Base-by-base conservation (phyloP, 2,113 vertebrate species). In the Tilapia sparmanii region DNA sequence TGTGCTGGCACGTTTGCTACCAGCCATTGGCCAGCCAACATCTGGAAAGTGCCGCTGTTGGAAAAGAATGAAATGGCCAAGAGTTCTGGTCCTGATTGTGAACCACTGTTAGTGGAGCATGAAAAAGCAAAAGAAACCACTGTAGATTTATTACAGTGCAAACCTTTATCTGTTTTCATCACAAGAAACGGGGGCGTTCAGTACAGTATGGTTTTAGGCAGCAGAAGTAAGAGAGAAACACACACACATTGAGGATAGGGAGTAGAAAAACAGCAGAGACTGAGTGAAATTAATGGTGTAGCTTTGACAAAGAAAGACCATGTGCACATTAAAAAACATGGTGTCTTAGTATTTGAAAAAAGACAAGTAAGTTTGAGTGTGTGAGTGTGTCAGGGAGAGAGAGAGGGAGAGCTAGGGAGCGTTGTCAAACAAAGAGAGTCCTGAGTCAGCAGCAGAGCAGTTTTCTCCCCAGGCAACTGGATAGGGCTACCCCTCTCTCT, bases 351-450 rank as follows among this genome's bases (percentile, higher is more conserved):
- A 52, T 91, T 85, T 90, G 86, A 92, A 90, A 90, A 91, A 93
- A 93, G 85, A 84, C 50, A 45, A 86, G 88, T 57, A 86, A 87
- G 87, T 89, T 80, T 86, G 80, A 85, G 91, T 89, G 89, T 19
- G 59, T 38, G 82, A 86, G 89, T 85, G 88, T 87, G 89, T 86
- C 83, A 87, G 76, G 87, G 61, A 66, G 89, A 81, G 90, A 82
- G 66, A 47, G 84, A 71, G 86, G 82, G 89, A 86, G 88, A 92
- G 90, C 13, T 86, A 86, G 94, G 83, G 95, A 94, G 94, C 90
- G 91, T 95, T 95, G 95, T 93, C 94, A 97, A 96, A 97, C 96
- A 97, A 97, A 97, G 96, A 97, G 96, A 97, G 95, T 96, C 96
- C 97, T 97, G 97, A 97, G 96, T 97, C 97, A 97, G 97, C 95